Base-by-base conservation (phyloP, 2,797 vertebrate genomes). In the Furcifer pardalis region DNA sequence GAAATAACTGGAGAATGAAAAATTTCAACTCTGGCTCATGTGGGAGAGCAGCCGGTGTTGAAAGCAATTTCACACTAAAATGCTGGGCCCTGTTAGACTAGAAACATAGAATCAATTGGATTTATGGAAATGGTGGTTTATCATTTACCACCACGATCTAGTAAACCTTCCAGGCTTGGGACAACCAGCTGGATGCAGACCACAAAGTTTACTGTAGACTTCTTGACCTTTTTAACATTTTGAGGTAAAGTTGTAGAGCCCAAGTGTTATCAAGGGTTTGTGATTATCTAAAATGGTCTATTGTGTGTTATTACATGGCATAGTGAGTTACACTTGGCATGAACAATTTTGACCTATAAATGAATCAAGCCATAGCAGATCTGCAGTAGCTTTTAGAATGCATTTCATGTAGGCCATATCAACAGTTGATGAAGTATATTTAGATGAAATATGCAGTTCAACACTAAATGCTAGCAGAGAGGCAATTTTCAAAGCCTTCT, bases 371-470 rank as follows among this genome's bases (percentile, higher is more conserved):
- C 59, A 21, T 12, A 81, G 5, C 5, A 89, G 3, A 0, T 15
- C 32, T 73, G 5, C 44, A 42, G 25, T 81, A 89, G 9, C 3
- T 89, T 59, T 77, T 79, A 30, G 44, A 84, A 52, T 25, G 59
- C 79, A 56, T 87, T 5, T 56, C 37, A 37, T 3, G 27, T 0
- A 68, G 46, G 9, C 76, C 77, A 40, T 7, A 79, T 10, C 88
- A 91, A 89, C 87, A 83, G 68, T 44, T 79, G 63, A 86, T 84
- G 10, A 91, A 83, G 15, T 82, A 35, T 49, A 5, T 87, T 92
- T 84, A 81, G 77, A 83, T 74, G 68, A 89, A 91, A 90, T 81
- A 87, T 71, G 59, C 68, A 72, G 49, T 63, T 86, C 87, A 83
- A 63, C 77, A 88, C 59, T 87, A 90, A 81, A 44, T 71, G 44